Evolutionary conservation across 2,888 invertebrate species (phyloP).

Genomic region (Diloba caeruleocephala): DNA sequence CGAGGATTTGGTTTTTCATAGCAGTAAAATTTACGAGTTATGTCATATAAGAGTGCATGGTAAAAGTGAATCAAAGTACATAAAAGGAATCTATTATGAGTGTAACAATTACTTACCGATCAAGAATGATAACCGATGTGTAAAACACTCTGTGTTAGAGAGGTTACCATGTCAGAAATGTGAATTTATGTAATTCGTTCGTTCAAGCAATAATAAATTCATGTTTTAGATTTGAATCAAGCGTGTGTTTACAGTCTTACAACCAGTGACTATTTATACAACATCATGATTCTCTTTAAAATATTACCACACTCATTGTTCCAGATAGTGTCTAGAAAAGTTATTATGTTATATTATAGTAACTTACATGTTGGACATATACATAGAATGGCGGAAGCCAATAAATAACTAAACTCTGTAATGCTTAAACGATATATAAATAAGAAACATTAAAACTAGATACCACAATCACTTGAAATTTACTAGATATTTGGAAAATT

Average conservation of each 20-base stretch:
- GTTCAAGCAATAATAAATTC: neutral
- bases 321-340: conserved; percentile 19
- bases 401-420: conserved; percentile 12
- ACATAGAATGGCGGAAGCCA: conserved; percentile 1
- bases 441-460: too few relatives aligned
- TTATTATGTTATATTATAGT: conserved; percentile 15
- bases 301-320: conserved; percentile 15
- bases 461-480: too few relatives aligned
- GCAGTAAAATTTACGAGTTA: too few relatives aligned
- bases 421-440: too few relatives aligned
- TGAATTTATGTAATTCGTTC: too few relatives aligned
- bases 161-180: too few relatives aligned
- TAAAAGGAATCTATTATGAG: neutral
- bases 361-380: conserved; percentile 14
- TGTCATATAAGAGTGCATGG: too few relatives aligned
- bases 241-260: conserved; percentile 4
- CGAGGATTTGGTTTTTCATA: too few relatives aligned
- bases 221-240: conserved; percentile 17
- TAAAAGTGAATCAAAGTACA: neutral
- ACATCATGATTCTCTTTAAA: conserved; percentile 19
- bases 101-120: neutral
- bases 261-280: conserved; percentile 6
- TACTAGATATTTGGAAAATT: too few relatives aligned
- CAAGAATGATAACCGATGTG: neutral
- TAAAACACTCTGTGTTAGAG: too few relatives aligned